phyloP scores from a whole-genome alignment of 2,113 vertebrate species.

The Pantherophis guttatus region DNA sequence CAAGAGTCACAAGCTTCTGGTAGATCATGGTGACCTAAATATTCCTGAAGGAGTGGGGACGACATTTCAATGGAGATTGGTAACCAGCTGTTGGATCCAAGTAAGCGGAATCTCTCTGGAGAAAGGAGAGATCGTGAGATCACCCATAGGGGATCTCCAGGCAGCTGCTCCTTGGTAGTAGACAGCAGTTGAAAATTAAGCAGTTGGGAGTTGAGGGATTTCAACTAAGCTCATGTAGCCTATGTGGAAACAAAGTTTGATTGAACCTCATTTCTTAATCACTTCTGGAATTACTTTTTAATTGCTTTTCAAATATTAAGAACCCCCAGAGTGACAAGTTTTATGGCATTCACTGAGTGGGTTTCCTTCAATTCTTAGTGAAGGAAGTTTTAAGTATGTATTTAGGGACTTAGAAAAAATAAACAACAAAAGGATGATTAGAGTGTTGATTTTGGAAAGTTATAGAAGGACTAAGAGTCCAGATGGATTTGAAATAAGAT shows the following conservation, averaged over 20 bases:
- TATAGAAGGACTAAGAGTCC: not conserved
- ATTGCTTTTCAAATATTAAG: not conserved
- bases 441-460: not conserved
- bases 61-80: not conserved
- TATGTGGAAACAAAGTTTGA: not conserved
- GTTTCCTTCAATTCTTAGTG: not conserved
- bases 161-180: not conserved
- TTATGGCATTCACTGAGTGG: not conserved
- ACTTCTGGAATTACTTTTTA: not conserved
- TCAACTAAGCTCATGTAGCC: not conserved
- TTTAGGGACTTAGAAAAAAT: not conserved
- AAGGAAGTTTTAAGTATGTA: not conserved
- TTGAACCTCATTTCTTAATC: not conserved
- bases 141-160: not conserved
- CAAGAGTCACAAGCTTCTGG: too few species aligned
- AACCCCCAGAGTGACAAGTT: not conserved
- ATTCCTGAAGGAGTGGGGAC: too few species aligned
- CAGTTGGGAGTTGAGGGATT: not conserved
- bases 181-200: not conserved
- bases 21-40: too few species aligned
- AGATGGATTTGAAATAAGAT: not conserved
- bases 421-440: not conserved
- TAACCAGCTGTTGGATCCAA: not conserved
- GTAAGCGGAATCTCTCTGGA: not conserved
- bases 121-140: not conserved